Base-by-base conservation (phyloP, 2,113 vertebrate species). In the Stegostoma tigrinum region DNA sequence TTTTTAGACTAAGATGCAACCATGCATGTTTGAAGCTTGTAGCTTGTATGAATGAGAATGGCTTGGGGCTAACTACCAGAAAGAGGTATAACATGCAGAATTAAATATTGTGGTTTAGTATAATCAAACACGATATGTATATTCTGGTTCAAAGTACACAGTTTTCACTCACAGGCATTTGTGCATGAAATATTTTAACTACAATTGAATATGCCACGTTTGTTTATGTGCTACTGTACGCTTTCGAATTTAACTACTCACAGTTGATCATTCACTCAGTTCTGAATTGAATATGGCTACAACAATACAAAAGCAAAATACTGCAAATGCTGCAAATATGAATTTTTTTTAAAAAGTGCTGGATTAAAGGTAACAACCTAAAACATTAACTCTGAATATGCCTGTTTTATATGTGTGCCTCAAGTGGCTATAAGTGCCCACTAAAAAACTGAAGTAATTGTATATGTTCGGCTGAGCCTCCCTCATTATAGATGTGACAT, bases 41-140 rank as follows among this genome's bases (percentile, higher is more conserved):
- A 48, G 94, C 48, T 95, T 72, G 42, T 52, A 34, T 34, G 45
- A 72, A 42, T 68, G 5, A 75, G 94, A 52, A n/a, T 30, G 27
- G 27, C 27, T 23, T 34, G 72, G 15, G 24, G 94, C 48, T 75
- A 68, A 17, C 14, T 34, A 61, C 24, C 66, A 34, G 89, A 38
- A 67, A 75, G 15, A 95, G 52, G 68, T 93, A 95, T 70, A 95
- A 45, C 42, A 75, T 72, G 94, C 68, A 72, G 30, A 90, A 61
- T 61, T 61, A 34, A 27, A 61, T 8, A 90, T 0, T 75, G 21
- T 48, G 10, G 24, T 95, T 95, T 95, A 45, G 66, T 12, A 70
- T 45, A 19, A 94, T 42, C 21, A 94, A 70, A 95, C 23, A 94
- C 45, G 38, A 24, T 67, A 48, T 45, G 94, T 52, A 19, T 48